A percentile compares a stretch with the other conserved stretches of the same genome.
Conservation (phyloP, 30 jellyfish, hydroid and myxozoan species). For the Cassiopea andromeda region DNA sequence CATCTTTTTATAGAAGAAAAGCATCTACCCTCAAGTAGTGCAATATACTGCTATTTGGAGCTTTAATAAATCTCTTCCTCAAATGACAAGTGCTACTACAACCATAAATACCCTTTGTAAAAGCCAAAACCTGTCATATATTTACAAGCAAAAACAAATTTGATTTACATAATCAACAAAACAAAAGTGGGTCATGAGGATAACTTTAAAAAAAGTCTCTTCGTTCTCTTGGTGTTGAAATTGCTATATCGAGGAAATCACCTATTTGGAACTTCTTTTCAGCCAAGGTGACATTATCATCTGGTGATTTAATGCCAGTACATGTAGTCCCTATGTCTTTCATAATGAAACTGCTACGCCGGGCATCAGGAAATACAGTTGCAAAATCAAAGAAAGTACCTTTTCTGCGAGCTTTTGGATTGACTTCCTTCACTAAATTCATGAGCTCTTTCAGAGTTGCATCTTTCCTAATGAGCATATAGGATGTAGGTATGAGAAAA, state of each 20-base stretch:
- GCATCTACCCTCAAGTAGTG: no score
- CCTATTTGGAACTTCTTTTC: slow-evolving; percentile 94
- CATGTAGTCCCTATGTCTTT: slow-evolving; percentile 97
- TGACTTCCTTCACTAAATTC: slow-evolving; percentile 94
- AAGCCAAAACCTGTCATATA: background rate
- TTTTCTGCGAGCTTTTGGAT: slow-evolving; percentile 91
- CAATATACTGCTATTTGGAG: no score
- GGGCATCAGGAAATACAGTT: slow-evolving; percentile 83
- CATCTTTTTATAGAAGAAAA: no score
- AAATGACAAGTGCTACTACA: no score
- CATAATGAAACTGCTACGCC: slow-evolving; percentile 77
- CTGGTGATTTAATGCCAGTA: slow-evolving; percentile 85
- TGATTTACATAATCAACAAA: no score
- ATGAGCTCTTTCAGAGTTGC: slow-evolving; percentile 93
- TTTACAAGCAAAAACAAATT: background rate
- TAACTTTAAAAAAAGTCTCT: slow-evolving; percentile 68
- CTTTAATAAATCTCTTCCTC: no score
- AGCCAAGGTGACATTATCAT: slow-evolving; percentile 81
- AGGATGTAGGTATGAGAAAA: background rate
- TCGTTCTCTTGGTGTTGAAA: slow-evolving; percentile 85
- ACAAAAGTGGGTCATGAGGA: background rate
- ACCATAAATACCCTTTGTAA: no score
- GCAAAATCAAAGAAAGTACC: slow-evolving; percentile 97
- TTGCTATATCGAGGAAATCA: slow-evolving; percentile 93
- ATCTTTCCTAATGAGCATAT: slow-evolving; percentile 81